Conservation (phyloP, 2,888 invertebrate genomes). For the Cerastis rubricosa region DNA sequence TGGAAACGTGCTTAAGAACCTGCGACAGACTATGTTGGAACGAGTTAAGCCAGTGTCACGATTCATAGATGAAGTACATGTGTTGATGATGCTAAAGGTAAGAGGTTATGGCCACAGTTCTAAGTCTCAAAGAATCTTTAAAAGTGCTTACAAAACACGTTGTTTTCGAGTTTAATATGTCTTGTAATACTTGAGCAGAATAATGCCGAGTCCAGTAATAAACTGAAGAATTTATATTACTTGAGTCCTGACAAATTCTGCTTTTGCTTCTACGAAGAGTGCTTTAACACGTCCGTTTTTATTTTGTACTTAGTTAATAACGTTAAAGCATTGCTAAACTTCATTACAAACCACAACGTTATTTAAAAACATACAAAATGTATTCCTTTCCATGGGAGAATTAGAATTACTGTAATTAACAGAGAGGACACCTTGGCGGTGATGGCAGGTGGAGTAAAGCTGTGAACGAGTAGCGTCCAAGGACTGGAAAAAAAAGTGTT, state of each 20-base stretch:
- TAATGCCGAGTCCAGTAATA: conserved; percentile 43
- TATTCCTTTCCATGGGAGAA: background rate
- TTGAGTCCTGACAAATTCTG: conserved; percentile 45
- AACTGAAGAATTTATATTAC: conserved; percentile 51
- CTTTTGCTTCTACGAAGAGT: conserved; percentile 41
- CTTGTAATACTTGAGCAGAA: conserved; percentile 36
- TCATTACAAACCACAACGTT: background rate
- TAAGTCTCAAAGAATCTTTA: conserved; percentile 23
- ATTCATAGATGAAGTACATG: conserved; percentile 59
- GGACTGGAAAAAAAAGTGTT: background rate
- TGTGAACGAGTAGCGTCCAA: background rate
- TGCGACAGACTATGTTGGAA: conserved; percentile 57
- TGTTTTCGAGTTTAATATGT: conserved; percentile 23
- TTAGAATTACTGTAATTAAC: background rate
- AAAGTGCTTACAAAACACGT: conserved; percentile 23
- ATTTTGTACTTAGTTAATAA: conserved; percentile 12
- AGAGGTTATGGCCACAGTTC: conserved; percentile 30
- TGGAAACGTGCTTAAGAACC: conserved; percentile 78
- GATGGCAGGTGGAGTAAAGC: background rate
- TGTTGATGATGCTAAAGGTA: conserved; percentile 49
- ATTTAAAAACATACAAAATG: background rate
- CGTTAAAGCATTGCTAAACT: background rate
- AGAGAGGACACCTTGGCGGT: background rate
- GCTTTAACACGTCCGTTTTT: conserved; percentile 31
- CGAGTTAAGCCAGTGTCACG: conserved; percentile 70